Evolutionary conservation across 2,888 invertebrate species (phyloP), one percentile per base, ranked within the genome.

Genomic region (Sarcophaga caerulescens): DNA sequence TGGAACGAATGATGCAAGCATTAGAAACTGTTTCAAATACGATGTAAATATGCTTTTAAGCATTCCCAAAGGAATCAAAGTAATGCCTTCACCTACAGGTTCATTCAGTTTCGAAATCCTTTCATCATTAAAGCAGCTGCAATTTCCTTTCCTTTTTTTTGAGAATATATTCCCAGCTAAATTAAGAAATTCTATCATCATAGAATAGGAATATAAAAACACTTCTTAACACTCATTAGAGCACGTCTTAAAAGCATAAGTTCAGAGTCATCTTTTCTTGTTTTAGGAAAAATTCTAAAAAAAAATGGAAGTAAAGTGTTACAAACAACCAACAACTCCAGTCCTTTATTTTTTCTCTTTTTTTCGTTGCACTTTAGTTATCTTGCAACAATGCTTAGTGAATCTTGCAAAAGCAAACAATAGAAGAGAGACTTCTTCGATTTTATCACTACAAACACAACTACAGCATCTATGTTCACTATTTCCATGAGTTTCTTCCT

Each of bases 221-320:
- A 44, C 17, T 44, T n/a, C 65, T n/a, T 35, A 35, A 35, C 2
- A 35, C 44, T 44, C 60, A 60, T 68, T 23, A n/a, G 45, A 66
- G 66, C 74, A 81, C 68, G 60, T 62, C 35, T 21, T 62, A 74
- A 66, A 74, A 81, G 17, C 74, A 68, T 62, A 74, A 81, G 74
- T 81, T 60, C 62, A 11, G 35, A 44, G 12, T 62, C 47, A 35
- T 60, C 62, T 60, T 47, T 14, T 65, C 19, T 62, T 62, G 21
- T 23, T 60, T 60, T 60, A 10, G 11, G 2, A 17, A 35, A 62
- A 60, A 47, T 66, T 74, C 17, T 60, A 25, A 74, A 35, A 73
- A 25, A 35, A 52, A 11, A 25, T 35, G 60, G 65, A 80, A 65
- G 65, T 57, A 44, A 80, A 80, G 57, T 66, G 23, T 45, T 80